Percentiles rank a stretch among this genome's conserved stretches.
Conservation (phyloP, 2,113 vertebrate genomes). For the Istiophorus platypterus region DNA sequence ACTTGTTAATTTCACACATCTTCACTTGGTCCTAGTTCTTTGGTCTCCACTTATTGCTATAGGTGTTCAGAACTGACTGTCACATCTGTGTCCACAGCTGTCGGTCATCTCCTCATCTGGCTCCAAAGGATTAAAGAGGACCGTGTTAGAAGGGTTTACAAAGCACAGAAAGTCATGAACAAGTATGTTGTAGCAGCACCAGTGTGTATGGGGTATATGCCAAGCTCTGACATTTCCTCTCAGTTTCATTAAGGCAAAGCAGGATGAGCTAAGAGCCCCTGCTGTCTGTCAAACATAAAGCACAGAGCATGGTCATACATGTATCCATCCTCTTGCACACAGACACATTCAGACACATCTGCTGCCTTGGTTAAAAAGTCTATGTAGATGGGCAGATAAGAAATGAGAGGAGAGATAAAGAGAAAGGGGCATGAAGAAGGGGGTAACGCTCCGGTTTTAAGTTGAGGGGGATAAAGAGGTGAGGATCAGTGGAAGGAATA, state of each 20-base stretch:
- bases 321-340: background rate
- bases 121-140: conserved; percentile 7
- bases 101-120: conserved; percentile 10
- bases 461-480: conserved; percentile 10
- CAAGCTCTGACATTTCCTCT: conserved; percentile 12
- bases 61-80: background rate
- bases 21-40: background rate
- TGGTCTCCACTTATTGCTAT: background rate
- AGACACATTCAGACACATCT: conserved; percentile 16
- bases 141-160: background rate
- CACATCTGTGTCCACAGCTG: background rate
- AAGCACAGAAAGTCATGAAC: background rate
- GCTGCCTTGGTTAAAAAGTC: conserved; percentile 25
- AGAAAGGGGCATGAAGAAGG: background rate
- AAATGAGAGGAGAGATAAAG: background rate
- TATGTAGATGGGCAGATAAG: background rate
- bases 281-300: conserved; percentile 34
- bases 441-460: conserved; percentile 29
- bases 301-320: background rate
- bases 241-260: conserved; percentile 40
- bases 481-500: conserved; percentile 8
- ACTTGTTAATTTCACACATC: background rate
- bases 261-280: conserved; percentile 2
- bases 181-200: background rate
- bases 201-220: background rate